These are phyloP conservation scores for Sarcophilus harrisii DNA, from an alignment of 2,797 vertebrate genomes.

Conservation along the genomic window DNA sequence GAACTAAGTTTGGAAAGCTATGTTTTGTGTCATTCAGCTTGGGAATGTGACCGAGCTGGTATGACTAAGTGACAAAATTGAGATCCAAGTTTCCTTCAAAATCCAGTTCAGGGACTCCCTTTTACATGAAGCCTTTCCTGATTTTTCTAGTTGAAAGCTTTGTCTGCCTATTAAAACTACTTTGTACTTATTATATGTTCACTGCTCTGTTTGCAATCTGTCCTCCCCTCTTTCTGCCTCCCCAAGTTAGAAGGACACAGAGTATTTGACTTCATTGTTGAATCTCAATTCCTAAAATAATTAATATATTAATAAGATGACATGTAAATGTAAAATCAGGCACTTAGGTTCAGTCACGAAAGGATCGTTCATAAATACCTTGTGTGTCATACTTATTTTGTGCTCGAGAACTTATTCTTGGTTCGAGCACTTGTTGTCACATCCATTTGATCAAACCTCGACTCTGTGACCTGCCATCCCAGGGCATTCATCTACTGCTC, in stretches of 20 bases:
- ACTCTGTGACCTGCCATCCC: not conserved
- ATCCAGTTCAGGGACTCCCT: not conserved
- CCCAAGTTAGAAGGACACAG: not conserved
- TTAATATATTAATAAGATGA: not conserved
- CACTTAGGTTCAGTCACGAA: not conserved
- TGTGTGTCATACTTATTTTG: constrained; percentile 51
- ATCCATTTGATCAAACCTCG: constrained; percentile 33
- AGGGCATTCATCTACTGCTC: not conserved
- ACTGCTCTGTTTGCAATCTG: not conserved
- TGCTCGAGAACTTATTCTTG: constrained; percentile 6
- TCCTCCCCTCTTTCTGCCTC: not conserved
- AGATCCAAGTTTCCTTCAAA: not conserved
- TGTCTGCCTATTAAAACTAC: not conserved
- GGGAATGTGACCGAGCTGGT: not conserved
- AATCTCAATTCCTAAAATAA: not conserved
- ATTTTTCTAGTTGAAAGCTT: not conserved
- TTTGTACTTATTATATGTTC: not conserved
- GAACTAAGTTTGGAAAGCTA: not conserved
- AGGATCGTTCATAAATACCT: constrained; percentile 57
- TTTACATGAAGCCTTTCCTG: not conserved
- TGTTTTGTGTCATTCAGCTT: not conserved
- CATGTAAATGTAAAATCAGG: not conserved
- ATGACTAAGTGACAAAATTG: not conserved
- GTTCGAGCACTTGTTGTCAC: not conserved
- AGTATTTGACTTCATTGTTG: not conserved